phyloP scores from a whole-genome alignment of 2,888 invertebrate species.

The Escarpia spicata region DNA sequence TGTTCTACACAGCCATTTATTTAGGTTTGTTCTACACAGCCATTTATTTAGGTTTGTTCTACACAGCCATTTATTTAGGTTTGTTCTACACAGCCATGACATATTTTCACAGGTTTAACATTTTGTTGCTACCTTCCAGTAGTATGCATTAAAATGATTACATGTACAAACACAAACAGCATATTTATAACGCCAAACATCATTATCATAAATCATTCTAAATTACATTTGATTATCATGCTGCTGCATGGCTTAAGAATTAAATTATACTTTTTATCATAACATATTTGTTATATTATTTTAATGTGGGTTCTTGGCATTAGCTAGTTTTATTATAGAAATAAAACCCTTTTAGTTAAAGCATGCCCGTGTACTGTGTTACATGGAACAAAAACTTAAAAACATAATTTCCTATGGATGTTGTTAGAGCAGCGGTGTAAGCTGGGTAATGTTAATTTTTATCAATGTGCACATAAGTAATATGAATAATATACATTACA shows the following conservation, averaged over 20 bases:
- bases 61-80: neutral
- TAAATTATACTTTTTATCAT: neutral
- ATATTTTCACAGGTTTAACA: neutral
- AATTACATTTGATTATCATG: neutral
- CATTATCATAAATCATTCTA: neutral
- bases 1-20: neutral
- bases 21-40: neutral
- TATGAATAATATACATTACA: neutral
- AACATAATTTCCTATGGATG: neutral
- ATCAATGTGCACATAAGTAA: neutral
- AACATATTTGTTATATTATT: neutral
- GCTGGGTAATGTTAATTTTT: neutral
- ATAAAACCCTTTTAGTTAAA: neutral
- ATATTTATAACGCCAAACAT: neutral
- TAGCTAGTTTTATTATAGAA: neutral
- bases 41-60: neutral
- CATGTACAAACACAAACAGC: neutral
- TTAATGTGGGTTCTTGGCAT: neutral
- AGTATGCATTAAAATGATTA: neutral
- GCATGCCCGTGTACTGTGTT: neutral
- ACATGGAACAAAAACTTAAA: neutral
- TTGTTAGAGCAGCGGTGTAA: neutral
- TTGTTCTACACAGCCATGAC: neutral
- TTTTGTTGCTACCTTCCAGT: neutral
- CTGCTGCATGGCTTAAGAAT: neutral